Percentiles rank a stretch among this genome's conserved stretches.
Evolutionary conservation across 2,888 invertebrate species (phyloP).

Genomic region (Argyresthia goedartella): DNA sequence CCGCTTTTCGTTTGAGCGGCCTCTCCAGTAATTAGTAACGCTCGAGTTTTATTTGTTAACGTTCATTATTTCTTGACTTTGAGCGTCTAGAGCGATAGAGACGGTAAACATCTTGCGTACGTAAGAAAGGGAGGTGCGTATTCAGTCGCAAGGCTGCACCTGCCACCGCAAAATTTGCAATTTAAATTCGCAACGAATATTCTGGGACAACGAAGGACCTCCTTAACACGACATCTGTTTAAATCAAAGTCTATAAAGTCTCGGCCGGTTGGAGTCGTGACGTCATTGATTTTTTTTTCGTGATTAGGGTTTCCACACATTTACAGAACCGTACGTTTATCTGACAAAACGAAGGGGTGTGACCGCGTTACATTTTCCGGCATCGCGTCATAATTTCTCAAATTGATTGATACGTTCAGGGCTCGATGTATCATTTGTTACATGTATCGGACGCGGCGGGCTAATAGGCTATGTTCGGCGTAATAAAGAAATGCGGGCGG

Average conservation of each 20-base stretch:
- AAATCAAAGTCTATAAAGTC: slow-evolving; percentile 64
- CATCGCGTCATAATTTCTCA: slow-evolving; percentile 43
- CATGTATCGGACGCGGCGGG: slow-evolving; percentile 41
- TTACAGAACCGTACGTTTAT: background rate
- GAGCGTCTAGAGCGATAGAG: slow-evolving; percentile 34
- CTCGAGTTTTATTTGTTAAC: slow-evolving; percentile 71
- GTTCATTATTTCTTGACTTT: slow-evolving; percentile 67
- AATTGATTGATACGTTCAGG: slow-evolving; percentile 60
- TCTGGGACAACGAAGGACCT: slow-evolving; percentile 64
- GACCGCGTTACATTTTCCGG: slow-evolving; percentile 11
- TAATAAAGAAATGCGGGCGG: slow-evolving; percentile 56
- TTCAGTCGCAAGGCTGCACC: slow-evolving; percentile 59
- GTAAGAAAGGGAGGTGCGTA: slow-evolving; percentile 39
- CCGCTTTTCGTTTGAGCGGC: slow-evolving; percentile 57
- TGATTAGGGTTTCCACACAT: background rate
- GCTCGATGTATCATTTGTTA: slow-evolving; percentile 45
- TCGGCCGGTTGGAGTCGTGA: background rate
- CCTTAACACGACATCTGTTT: slow-evolving; percentile 73
- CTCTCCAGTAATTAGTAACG: slow-evolving; percentile 67
- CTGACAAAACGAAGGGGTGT: slow-evolving; percentile 29
- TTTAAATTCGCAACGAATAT: slow-evolving; percentile 69
- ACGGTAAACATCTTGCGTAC: slow-evolving; percentile 26
- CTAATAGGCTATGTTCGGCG: slow-evolving; percentile 11
- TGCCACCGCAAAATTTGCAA: slow-evolving; percentile 68
- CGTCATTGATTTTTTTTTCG: background rate